Evolutionary conservation across 2,888 invertebrate species (phyloP).

Genomic region (Desoria tigrina): DNA sequence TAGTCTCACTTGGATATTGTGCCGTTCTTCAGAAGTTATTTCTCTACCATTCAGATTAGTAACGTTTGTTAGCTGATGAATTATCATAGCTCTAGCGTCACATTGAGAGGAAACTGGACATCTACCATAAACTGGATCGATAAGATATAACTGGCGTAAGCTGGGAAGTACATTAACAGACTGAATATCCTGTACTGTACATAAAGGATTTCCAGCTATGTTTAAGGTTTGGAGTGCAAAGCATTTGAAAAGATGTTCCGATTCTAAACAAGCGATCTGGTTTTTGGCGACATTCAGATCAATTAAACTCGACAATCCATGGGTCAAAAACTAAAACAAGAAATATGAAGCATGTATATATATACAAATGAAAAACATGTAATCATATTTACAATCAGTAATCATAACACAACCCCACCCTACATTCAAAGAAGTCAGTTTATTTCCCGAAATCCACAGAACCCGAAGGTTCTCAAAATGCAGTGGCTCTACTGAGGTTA

Average conservation of each 20-base stretch:
- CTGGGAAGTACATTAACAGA: conserved; percentile 43
- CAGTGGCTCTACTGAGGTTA: conserved; percentile 46
- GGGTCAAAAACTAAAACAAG: conserved; percentile 47
- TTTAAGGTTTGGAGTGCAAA: conserved; percentile 42
- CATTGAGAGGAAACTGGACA: conserved; percentile 50
- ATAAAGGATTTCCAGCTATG: conserved; percentile 51
- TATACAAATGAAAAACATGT: background rate
- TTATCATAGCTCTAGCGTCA: conserved; percentile 45
- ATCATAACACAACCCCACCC: background rate
- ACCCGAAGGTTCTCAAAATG: conserved; percentile 45
- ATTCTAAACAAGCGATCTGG: conserved; percentile 44
- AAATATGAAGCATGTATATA: background rate
- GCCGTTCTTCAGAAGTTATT: conserved; percentile 37
- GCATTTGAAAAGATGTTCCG: conserved; percentile 48
- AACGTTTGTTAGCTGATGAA: conserved; percentile 41
- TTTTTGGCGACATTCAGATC: conserved; percentile 51
- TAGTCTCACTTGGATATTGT: conserved; percentile 29
- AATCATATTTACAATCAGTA: background rate
- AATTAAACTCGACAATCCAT: conserved; percentile 44
- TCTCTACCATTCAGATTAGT: conserved; percentile 44
- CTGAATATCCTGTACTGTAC: conserved; percentile 47
- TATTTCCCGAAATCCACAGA: conserved; percentile 49
- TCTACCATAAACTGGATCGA: conserved; percentile 49
- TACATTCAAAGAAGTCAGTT: conserved; percentile 45
- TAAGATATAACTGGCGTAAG: conserved; percentile 35